Percentiles rank a stretch among this genome's conserved stretches.
Evolutionary conservation across 2,888 invertebrate species (phyloP).

Genomic region (Netelia inedita): DNA sequence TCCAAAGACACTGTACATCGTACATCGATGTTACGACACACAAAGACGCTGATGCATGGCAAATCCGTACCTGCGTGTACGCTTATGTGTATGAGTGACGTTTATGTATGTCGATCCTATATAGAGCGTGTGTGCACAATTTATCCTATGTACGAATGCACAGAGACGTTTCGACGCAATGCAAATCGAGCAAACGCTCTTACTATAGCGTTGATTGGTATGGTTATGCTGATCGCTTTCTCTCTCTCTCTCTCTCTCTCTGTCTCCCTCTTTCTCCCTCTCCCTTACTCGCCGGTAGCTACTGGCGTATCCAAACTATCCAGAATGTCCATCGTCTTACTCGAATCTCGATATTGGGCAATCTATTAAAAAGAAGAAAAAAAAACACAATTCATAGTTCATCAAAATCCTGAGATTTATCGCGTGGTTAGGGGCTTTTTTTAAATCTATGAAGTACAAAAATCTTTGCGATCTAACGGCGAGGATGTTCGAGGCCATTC

Average conservation of each 20-base stretch:
- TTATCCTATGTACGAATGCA: constrained; percentile 64
- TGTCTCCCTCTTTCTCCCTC: neutral
- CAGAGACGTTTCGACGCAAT: constrained; percentile 75
- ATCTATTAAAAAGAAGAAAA: too few relatives aligned
- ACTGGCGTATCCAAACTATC: too few relatives aligned
- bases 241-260: constrained; percentile 11
- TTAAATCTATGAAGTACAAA: constrained; percentile 24
- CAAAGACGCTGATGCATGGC: constrained; percentile 40
- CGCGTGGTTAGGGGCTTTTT: neutral
- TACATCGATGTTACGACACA: constrained; percentile 48
- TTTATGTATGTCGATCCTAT: constrained; percentile 14
- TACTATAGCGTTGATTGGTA: constrained; percentile 74
- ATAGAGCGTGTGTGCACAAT: constrained; percentile 39
- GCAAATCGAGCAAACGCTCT: constrained; percentile 81
- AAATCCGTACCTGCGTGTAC: neutral
- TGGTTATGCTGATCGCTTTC: constrained; percentile 55
- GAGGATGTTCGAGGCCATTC: constrained; percentile 48
- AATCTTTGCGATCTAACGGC: constrained; percentile 35
- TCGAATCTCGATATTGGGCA: too few relatives aligned
- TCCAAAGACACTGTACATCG: constrained; percentile 46
- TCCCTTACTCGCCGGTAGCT: too few relatives aligned
- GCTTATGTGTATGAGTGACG: constrained; percentile 7
- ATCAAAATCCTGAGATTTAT: neutral
- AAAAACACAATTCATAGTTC: too few relatives aligned
- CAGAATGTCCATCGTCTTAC: too few relatives aligned